These are phyloP conservation scores for Mellilla xanthometata DNA, from an alignment of 2,888 invertebrate species.

Conservation along the genomic window DNA sequence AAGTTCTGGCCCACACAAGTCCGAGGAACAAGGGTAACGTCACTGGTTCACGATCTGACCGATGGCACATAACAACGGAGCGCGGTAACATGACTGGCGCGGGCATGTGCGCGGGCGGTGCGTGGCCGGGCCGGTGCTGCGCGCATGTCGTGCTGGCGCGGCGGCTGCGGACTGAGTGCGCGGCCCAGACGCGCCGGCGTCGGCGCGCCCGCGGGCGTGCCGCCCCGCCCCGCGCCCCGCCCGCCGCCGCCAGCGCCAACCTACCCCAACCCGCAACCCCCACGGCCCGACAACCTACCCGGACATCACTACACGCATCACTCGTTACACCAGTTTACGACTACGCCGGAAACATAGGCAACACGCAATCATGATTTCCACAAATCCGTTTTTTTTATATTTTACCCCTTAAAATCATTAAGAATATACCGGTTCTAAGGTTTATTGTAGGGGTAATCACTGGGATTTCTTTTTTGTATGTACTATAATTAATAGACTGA, in stretches of 20 bases:
- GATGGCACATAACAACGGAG: slow-evolving; percentile 70
- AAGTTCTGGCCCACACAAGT: slow-evolving; percentile 57
- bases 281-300: slow-evolving; percentile 29
- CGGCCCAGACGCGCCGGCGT: slow-evolving; percentile 65
- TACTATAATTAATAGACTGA: too few species aligned
- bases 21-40: slow-evolving; percentile 70
- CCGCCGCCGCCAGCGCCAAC: slow-evolving; percentile 34
- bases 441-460: too few species aligned
- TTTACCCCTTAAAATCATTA: too few species aligned
- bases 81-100: slow-evolving; percentile 73
- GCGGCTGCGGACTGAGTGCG: slow-evolving; percentile 58
- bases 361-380: too few species aligned
- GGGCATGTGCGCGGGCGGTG: slow-evolving; percentile 57
- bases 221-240: slow-evolving; percentile 33
- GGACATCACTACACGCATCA: too few species aligned
- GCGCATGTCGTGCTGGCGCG: slow-evolving; percentile 63
- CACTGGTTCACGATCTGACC: slow-evolving; percentile 69
- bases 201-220: slow-evolving; percentile 43
- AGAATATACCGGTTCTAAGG: too few species aligned
- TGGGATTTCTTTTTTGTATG: too few species aligned
- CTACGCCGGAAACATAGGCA: too few species aligned
- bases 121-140: slow-evolving; percentile 35
- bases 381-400: too few species aligned
- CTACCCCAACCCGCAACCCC: slow-evolving; percentile 34
- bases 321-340: too few species aligned